A percentile compares a stretch with the other conserved stretches of the same genome.
phyloP scores from a whole-genome alignment of 23 tunicate genomes.

The Corella eumyota region DNA sequence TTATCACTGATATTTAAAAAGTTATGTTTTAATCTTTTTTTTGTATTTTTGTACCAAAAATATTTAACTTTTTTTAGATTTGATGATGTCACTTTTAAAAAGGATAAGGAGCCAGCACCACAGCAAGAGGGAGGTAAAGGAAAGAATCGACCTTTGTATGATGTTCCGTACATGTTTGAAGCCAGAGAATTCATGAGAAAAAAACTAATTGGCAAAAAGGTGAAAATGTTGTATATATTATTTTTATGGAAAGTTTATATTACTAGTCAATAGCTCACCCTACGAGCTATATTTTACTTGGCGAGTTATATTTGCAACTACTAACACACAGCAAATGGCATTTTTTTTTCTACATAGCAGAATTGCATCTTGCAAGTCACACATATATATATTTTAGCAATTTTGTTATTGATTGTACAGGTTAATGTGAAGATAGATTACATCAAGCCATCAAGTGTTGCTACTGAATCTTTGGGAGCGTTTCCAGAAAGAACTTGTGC shows the following conservation, averaged over 20 bases:
- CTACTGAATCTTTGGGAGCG: conserved; percentile 40
- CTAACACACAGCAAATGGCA: no score
- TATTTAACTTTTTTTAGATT: conserved; percentile 18
- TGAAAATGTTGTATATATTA: conserved; percentile 1
- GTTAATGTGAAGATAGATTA: conserved; percentile 78
- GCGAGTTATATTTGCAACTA: no score
- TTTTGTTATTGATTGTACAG: no score
- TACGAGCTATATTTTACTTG: no score
- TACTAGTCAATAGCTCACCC: no score
- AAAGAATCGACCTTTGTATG: conserved; percentile 66
- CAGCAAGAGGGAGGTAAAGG: conserved; percentile 12
- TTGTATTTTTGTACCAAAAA: no score
- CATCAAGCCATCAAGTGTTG: conserved; percentile 63
- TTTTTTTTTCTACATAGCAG: no score
- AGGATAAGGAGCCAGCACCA: conserved; percentile 23
- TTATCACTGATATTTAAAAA: no score
- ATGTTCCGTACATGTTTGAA: conserved; percentile 96
- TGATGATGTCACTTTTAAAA: conserved; percentile 36
- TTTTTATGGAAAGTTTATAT: no score
- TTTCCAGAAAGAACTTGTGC: conserved; percentile 91
- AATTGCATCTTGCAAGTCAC: no score
- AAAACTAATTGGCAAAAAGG: conserved; percentile 93
- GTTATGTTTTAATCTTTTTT: no score
- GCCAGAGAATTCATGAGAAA: conserved; percentile 93
- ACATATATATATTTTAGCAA: no score